Conservation (phyloP, 2,888 invertebrate species). For the Lochmaea crataegi region DNA sequence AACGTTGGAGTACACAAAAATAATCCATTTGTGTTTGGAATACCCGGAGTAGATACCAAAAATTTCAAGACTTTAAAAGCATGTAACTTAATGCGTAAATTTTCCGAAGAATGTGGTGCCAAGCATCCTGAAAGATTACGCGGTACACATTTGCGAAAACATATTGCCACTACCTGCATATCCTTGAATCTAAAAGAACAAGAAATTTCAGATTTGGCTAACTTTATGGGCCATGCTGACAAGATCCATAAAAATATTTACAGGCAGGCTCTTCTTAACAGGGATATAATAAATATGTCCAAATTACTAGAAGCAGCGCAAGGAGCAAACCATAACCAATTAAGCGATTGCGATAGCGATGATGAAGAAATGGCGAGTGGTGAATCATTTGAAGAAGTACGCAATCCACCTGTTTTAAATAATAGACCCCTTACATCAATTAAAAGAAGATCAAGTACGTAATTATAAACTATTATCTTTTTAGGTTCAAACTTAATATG, state of each 20-base stretch:
- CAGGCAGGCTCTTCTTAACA: constrained; percentile 43
- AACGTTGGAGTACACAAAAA: neutral
- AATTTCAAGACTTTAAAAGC: neutral
- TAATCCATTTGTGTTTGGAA: neutral
- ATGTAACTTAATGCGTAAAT: constrained; percentile 43
- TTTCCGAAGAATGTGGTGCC: constrained; percentile 49
- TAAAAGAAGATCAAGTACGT: neutral
- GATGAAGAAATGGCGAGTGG: neutral
- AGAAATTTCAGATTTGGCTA: constrained; percentile 47
- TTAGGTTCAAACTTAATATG: neutral
- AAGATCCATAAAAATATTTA: constrained; percentile 51
- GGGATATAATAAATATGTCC: constrained; percentile 48
- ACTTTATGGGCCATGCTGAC: constrained; percentile 51
- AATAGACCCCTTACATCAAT: too few species aligned
- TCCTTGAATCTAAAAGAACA: constrained; percentile 46
- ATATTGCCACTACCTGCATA: constrained; percentile 51
- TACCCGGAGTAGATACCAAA: neutral
- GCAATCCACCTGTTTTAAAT: neutral
- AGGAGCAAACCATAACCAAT: constrained; percentile 25
- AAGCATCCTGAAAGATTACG: constrained; percentile 44
- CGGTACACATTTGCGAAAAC: constrained; percentile 49
- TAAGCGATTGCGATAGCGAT: neutral
- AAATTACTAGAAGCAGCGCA: constrained; percentile 45
- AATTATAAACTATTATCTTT: neutral
- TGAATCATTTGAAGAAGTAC: neutral